These are phyloP conservation scores for Anoplius nigerrimus DNA, from an alignment of 2,888 invertebrate genomes.

Conservation along the genomic window DNA sequence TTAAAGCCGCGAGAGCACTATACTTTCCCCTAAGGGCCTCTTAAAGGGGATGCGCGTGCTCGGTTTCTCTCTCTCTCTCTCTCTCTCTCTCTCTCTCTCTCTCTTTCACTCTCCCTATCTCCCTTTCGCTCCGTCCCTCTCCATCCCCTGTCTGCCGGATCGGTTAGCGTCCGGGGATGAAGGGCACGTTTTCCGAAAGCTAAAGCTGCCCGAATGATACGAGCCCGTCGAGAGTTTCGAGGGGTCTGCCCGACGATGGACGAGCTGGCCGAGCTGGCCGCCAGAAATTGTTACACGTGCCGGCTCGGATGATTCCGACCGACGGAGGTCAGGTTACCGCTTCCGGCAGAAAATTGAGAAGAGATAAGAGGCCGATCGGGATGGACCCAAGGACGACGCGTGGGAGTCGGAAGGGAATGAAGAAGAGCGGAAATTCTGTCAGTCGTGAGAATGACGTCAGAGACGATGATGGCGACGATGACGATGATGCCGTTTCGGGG, in stretches of 20 bases:
- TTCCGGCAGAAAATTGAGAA: conserved; percentile 3
- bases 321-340: conserved; percentile 5
- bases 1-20: conserved; percentile 57
- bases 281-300: background rate
- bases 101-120: background rate
- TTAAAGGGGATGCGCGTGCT: conserved; percentile 49
- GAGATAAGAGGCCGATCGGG: background rate
- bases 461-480: background rate
- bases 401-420: no score
- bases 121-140: background rate
- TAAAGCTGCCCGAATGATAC: no score
- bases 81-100: background rate
- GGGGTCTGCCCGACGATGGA: no score
- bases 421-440: no score
- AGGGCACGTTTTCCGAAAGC: no score
- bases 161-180: background rate
- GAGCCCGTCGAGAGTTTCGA: no score
- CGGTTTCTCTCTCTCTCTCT: no score
- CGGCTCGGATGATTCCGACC: conserved; percentile 14
- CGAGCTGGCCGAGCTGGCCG: background rate
- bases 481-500: no score
- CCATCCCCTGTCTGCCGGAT: background rate
- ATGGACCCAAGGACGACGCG: no score
- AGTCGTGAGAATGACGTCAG: background rate
- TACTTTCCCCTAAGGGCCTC: conserved; percentile 50